Evolutionary conservation across 2,113 vertebrate genomes (phyloP), one percentile per base, ranked within the genome.

Genomic region (Cyprinodon variegatus): DNA sequence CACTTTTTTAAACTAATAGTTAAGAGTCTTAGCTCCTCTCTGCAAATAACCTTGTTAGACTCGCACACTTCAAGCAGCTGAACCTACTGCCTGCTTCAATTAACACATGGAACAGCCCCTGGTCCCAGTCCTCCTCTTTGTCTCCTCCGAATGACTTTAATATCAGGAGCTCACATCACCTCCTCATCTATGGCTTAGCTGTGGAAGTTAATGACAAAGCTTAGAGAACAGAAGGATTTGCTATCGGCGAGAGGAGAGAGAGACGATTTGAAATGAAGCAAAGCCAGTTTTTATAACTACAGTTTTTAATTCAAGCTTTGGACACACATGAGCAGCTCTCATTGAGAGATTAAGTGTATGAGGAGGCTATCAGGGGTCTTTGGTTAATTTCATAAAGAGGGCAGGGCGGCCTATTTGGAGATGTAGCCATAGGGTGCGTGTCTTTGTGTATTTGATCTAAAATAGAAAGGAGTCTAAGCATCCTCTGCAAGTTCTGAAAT

Each of bases 241-340:
- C 86, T 91, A 94, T 94, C 93, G 85, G 86, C 72, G 11, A 64
- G 81, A 89, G 68, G 82, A 82, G 83, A 83, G 83, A 83, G 87
- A 85, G 88, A 90, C 86, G 90, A 92, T 86, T 91, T 92, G 61
- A 83, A 90, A 91, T 68, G 87, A 89, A 83, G 78, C 81, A 70
- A 64, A 86, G 88, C 79, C 76, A 37, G 68, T 64, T 85, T 63
- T 90, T 86, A 86, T 20, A 88, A 76, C 77, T 77, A 57, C 69
- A 87, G 86, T 88, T 94, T 90, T 94, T 93, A 87, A 95, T 94
- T 95, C 91, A 87, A 83, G 85, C 77, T 72, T 85, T 90, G 89
- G 93, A 93, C 91, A 91, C 92, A 94, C 93, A 92, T 89, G 93
- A 94, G 89, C 86, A 91, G 85, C 86, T 91, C 86, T 82, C 77